Conservation (phyloP, 2,113 vertebrate species). For the Zosterops japonicus region DNA sequence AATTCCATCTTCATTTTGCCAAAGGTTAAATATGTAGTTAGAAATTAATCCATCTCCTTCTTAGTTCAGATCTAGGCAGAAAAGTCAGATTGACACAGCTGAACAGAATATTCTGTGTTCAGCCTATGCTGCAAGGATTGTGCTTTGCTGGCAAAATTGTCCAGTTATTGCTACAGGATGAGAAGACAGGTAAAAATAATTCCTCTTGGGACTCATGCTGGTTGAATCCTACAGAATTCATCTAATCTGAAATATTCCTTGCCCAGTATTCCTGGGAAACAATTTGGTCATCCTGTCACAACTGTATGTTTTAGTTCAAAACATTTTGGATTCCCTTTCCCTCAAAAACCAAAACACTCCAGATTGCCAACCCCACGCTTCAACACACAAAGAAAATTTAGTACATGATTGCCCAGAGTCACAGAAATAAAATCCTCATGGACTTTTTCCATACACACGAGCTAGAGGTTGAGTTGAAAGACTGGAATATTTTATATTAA, state of each 20-base stretch:
- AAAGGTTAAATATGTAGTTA: slow-evolving; percentile 17
- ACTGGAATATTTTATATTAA: not conserved
- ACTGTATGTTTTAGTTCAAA: not conserved
- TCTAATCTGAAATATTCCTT: not conserved
- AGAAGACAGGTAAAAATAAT: not conserved
- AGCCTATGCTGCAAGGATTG: not conserved
- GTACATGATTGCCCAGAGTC: not conserved
- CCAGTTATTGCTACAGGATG: not conserved
- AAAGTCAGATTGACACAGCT: not conserved
- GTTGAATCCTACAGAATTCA: not conserved
- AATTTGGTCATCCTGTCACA: not conserved
- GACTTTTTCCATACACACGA: not conserved
- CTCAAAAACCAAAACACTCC: not conserved
- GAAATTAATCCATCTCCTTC: not conserved
- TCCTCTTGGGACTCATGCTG: not conserved
- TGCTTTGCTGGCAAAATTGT: not conserved
- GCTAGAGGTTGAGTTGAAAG: not conserved
- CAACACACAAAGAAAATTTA: not conserved
- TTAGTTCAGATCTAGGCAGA: not conserved
- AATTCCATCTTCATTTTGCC: not conserved
- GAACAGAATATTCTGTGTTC: not conserved
- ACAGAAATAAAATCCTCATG: not conserved
- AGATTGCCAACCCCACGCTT: not conserved
- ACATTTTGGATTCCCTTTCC: not conserved
- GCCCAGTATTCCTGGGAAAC: not conserved